Evolutionary conservation across 2,797 vertebrate species (phyloP).

Genomic region (Cephalopachus bancanus): DNA sequence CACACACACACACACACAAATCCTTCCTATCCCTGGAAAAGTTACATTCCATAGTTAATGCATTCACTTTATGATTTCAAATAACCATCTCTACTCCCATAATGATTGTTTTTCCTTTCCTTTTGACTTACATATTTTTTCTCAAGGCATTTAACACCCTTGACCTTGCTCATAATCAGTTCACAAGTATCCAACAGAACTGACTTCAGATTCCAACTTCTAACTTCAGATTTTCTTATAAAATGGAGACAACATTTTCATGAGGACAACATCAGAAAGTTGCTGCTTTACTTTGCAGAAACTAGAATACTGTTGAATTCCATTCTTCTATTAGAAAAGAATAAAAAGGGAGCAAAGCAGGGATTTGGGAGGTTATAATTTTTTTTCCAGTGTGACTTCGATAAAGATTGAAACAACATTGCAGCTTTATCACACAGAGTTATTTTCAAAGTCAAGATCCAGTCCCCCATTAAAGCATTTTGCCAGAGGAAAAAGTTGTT

Average conservation of each 20-base stretch:
- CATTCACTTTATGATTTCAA: neutral
- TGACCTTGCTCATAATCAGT: constrained; percentile 66
- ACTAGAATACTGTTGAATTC: constrained; percentile 48
- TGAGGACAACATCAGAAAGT: neutral
- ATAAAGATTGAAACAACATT: constrained; percentile 21
- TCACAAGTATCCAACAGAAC: constrained; percentile 57
- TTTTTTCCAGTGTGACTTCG: neutral
- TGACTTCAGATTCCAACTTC: neutral
- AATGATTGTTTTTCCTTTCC: neutral
- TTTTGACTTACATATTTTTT: constrained; percentile 45
- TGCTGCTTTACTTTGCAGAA: constrained; percentile 30
- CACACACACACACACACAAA: neutral
- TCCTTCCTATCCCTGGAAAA: neutral
- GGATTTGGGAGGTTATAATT: neutral
- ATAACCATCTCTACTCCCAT: neutral
- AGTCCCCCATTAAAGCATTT: constrained; percentile 46
- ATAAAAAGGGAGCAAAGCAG: neutral
- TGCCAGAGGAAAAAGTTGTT: constrained; percentile 59
- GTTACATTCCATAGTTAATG: neutral
- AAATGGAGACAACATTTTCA: constrained; percentile 63
- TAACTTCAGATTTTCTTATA: constrained; percentile 60
- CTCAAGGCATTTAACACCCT: constrained; percentile 44
- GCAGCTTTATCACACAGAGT: neutral
- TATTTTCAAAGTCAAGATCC: constrained; percentile 19
- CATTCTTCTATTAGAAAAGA: constrained; percentile 54